These are phyloP conservation scores for Garrulus glandarius DNA, from an alignment of 2,797 vertebrate species.

Conservation along the genomic window DNA sequence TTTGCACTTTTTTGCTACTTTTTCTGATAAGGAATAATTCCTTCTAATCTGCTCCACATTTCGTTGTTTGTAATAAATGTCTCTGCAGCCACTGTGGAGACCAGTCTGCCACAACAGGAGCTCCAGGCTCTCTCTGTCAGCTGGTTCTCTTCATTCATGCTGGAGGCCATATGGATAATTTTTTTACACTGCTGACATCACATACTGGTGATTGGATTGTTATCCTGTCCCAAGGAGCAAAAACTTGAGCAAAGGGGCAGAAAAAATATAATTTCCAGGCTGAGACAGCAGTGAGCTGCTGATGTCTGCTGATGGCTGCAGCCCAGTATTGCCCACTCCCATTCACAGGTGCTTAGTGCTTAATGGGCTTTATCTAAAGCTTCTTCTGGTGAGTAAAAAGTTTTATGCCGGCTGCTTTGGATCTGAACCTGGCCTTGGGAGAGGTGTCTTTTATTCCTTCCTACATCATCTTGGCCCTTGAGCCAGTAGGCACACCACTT, in stretches of 20 bases:
- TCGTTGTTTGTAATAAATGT: background rate
- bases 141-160: background rate
- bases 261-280: background rate
- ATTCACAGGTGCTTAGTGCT: background rate
- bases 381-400: background rate
- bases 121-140: background rate
- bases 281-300: background rate
- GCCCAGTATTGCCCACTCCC: background rate
- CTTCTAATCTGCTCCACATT: accelerated
- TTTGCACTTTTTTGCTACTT: background rate
- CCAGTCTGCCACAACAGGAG: background rate
- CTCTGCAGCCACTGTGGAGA: background rate
- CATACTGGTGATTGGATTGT: background rate
- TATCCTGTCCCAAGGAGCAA: background rate
- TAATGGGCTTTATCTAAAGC: background rate
- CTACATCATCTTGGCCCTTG: background rate
- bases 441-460: background rate
- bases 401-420: background rate
- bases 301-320: background rate
- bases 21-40: background rate
- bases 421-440: background rate
- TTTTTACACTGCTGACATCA: background rate
- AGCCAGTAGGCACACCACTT: background rate
- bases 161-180: background rate
- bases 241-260: background rate